A percentile compares a stretch with the other conserved stretches of the same genome.
phyloP scores from a whole-genome alignment of 2,888 invertebrate species.

The Chymomyza amoena region DNA sequence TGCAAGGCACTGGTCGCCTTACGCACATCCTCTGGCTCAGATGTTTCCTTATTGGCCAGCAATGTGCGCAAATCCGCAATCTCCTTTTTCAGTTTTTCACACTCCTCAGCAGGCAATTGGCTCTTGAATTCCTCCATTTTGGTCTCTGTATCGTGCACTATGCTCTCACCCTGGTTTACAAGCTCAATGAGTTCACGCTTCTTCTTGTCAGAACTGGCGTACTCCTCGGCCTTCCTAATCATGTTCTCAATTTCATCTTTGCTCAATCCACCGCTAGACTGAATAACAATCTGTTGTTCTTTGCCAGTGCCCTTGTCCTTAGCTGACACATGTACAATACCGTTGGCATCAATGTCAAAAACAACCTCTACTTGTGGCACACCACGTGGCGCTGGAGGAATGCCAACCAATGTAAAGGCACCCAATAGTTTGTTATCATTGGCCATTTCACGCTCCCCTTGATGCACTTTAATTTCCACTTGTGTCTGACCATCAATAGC shows the following conservation, averaged over 20 bases:
- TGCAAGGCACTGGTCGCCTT: constrained; percentile 92
- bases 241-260: constrained; percentile 99
- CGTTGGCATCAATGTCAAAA: constrained; percentile 99
- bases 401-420: constrained; percentile 94
- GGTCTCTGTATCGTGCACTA: constrained; percentile 97
- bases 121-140: constrained; percentile 99
- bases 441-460: constrained; percentile 99
- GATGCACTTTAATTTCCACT: constrained; percentile 99
- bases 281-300: constrained; percentile 99
- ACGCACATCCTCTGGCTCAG: constrained; percentile 93
- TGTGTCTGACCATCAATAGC: constrained; percentile 99
- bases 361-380: constrained; percentile 98
- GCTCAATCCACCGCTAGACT: constrained; percentile 98
- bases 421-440: constrained; percentile 96
- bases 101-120: constrained; percentile 97
- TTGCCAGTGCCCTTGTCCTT: constrained; percentile 99
- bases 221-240: constrained; percentile 98
- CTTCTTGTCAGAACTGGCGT: constrained; percentile 94
- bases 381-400: constrained; percentile 96
- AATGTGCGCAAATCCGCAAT: constrained; percentile 89
- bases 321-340: constrained; percentile 99
- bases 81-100: constrained; percentile 92
- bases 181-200: constrained; percentile 96
- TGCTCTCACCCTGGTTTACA: constrained; percentile 97
- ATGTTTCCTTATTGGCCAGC: constrained; percentile 94